These are phyloP conservation scores for Charanyca ferruginea DNA, from an alignment of 2,888 invertebrate genomes.

Conservation along the genomic window DNA sequence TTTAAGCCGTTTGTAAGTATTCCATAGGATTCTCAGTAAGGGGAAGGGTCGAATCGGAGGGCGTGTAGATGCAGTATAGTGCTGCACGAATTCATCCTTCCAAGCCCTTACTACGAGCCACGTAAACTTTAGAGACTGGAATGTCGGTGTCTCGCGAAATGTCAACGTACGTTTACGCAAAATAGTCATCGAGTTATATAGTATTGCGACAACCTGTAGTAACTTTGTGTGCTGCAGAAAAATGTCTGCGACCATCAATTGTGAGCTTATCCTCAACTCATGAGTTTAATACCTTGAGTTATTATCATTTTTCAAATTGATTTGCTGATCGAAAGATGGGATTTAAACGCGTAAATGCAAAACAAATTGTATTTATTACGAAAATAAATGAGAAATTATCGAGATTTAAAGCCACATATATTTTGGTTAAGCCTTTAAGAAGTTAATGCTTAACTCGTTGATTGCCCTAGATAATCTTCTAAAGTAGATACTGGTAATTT, in stretches of 20 bases:
- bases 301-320: constrained; percentile 81
- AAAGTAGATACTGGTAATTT: constrained; percentile 8
- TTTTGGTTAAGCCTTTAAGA: constrained; percentile 60
- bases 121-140: constrained; percentile 69
- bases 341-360: constrained; percentile 72
- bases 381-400: constrained; percentile 67
- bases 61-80: constrained; percentile 87
- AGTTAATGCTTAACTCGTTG: constrained; percentile 59
- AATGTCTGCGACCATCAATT: constrained; percentile 78
- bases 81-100: constrained; percentile 86
- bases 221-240: constrained; percentile 66
- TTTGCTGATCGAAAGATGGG: constrained; percentile 77
- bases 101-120: constrained; percentile 82
- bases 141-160: constrained; percentile 72
- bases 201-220: constrained; percentile 67
- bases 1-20: constrained; percentile 88
- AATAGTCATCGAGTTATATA: constrained; percentile 56
- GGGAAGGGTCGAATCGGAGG: constrained; percentile 90
- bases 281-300: constrained; percentile 82
- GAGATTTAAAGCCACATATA: constrained; percentile 68
- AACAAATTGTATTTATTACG: constrained; percentile 77
- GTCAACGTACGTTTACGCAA: constrained; percentile 67
- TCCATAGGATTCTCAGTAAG: constrained; percentile 89
- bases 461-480: constrained; percentile 52
- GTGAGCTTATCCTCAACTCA: constrained; percentile 74